Evolutionary conservation across 2,113 vertebrate genomes (phyloP).

Genomic region (Cynocephalus volans): DNA sequence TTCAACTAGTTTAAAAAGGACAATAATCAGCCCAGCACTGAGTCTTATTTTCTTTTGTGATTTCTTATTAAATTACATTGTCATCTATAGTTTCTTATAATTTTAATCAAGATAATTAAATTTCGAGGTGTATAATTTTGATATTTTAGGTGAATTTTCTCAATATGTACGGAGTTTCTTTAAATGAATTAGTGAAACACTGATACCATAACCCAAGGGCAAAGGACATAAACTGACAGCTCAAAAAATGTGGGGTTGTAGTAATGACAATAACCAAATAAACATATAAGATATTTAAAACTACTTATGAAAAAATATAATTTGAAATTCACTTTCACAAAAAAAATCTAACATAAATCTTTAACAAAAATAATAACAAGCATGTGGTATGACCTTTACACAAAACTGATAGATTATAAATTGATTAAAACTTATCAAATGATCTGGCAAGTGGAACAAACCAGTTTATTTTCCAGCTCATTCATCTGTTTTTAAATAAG

Average conservation of each 20-base stretch:
- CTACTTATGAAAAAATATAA: background rate
- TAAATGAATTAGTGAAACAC: background rate
- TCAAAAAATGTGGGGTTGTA: background rate
- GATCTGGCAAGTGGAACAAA: background rate
- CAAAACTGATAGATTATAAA: background rate
- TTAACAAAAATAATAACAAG: background rate
- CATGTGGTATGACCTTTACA: background rate
- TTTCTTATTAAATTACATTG: background rate
- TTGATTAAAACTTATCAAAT: background rate
- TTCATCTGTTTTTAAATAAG: constrained; percentile 22
- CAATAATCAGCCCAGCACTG: background rate
- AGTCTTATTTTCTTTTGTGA: background rate
- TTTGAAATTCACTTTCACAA: background rate
- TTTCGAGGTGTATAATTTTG: constrained; percentile 5
- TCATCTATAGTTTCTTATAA: background rate
- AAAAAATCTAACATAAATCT: background rate
- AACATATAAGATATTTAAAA: background rate
- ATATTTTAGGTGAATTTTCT: background rate
- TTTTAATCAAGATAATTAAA: background rate
- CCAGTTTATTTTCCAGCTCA: background rate
- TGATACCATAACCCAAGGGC: background rate
- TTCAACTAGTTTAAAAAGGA: background rate
- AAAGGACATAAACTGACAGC: background rate
- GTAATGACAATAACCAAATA: background rate
- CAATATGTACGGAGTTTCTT: background rate